A percentile compares a stretch with the other conserved stretches of the same genome.
Evolutionary conservation across 2,113 vertebrate genomes (phyloP).

Genomic region (Cololabis saira): DNA sequence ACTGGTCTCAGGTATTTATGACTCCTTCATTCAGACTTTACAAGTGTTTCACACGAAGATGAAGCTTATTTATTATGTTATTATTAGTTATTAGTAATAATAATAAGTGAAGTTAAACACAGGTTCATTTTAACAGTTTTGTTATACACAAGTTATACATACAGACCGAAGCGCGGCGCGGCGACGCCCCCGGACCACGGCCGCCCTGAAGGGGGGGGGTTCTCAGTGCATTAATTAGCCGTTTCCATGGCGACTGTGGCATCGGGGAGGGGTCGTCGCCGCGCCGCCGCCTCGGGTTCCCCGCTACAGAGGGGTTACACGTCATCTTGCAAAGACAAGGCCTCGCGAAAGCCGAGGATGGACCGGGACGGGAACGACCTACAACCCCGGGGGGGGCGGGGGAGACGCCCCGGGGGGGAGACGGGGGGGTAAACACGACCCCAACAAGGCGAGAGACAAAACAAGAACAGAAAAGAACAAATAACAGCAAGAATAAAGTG

Average conservation of each 20-base stretch:
- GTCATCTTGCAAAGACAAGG: constrained; percentile 89
- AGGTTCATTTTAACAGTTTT: constrained; percentile 74
- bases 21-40: constrained; percentile 48
- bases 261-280: no score
- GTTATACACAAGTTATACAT: constrained; percentile 81
- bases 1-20: constrained; percentile 40
- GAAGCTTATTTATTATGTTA: constrained; percentile 78
- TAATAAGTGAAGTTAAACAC: constrained; percentile 71
- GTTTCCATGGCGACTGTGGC: no score
- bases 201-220: constrained; percentile 6
- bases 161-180: constrained; percentile 83
- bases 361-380: constrained; percentile 87
- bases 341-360: constrained; percentile 94
- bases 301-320: constrained; percentile 85
- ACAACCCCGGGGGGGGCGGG: constrained; percentile 61
- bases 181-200: constrained; percentile 37
- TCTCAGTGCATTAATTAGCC: constrained; percentile 4
- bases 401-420: constrained; percentile 17
- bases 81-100: constrained; percentile 68
- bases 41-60: constrained; percentile 46
- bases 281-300: constrained; percentile 81
- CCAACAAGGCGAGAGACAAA: constrained; percentile 51
- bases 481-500: constrained; percentile 6
- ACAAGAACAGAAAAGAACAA: constrained; percentile 23
- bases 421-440: constrained; percentile 48